A percentile compares a stretch with the other conserved stretches of the same genome.
Conservation (phyloP, 2,797 vertebrate genomes). For the Gadopsis bispinosus region DNA sequence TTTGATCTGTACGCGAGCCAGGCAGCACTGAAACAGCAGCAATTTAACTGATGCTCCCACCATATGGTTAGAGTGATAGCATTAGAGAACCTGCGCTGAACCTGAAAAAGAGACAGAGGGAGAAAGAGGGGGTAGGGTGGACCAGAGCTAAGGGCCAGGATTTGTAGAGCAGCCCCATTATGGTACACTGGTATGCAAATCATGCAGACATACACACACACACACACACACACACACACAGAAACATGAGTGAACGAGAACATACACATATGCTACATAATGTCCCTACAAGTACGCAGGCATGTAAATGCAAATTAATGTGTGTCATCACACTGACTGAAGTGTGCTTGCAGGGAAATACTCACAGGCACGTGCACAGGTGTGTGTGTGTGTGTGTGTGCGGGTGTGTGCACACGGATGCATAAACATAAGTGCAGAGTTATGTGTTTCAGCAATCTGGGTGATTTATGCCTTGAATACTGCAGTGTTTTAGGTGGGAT, state of each 20-base stretch:
- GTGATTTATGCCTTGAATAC: constrained; percentile 80
- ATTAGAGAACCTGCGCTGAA: constrained; percentile 81
- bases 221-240: constrained; percentile 27
- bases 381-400: background rate
- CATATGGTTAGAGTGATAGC: constrained; percentile 85
- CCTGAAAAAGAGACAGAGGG: constrained; percentile 69
- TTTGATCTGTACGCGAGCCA: constrained; percentile 70
- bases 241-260: constrained; percentile 18
- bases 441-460: constrained; percentile 77
- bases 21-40: constrained; percentile 77
- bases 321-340: constrained; percentile 45
- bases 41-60: constrained; percentile 84
- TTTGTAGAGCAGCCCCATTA: constrained; percentile 66
- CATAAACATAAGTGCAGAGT: constrained; percentile 52
- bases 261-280: constrained; percentile 38
- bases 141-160: constrained; percentile 60
- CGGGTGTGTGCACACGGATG: constrained; percentile 5
- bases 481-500: constrained; percentile 78
- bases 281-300: constrained; percentile 43
- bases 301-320: constrained; percentile 65
- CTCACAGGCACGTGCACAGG: constrained; percentile 16
- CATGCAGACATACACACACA: constrained; percentile 31
- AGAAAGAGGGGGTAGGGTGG: constrained; percentile 45
- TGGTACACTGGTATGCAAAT: constrained; percentile 65
- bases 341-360: constrained; percentile 39